Conservation (phyloP, 2,113 vertebrate species). For the Nyctereutes procyonoides region DNA sequence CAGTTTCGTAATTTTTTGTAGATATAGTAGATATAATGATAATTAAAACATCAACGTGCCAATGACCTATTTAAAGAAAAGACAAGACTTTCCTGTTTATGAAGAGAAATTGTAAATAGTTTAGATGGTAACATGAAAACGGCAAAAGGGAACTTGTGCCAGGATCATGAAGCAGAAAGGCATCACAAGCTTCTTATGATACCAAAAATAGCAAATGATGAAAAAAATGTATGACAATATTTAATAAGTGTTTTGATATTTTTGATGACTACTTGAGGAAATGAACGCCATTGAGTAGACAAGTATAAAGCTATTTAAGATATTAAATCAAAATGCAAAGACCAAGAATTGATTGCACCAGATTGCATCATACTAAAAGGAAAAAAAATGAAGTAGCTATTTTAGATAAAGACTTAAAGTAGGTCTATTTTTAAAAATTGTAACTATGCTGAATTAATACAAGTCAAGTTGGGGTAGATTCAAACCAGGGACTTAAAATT, state of each 20-base stretch:
- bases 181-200: neutral
- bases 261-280: slow-evolving; percentile 11
- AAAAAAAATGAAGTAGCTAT: neutral
- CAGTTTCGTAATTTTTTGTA: neutral
- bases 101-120: slow-evolving; percentile 32
- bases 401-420: neutral
- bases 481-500: neutral
- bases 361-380: neutral
- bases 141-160: neutral
- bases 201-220: neutral
- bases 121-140: neutral
- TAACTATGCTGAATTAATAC: neutral
- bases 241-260: slow-evolving; percentile 6
- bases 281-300: neutral
- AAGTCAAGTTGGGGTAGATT: neutral
- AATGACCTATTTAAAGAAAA: slow-evolving; percentile 1
- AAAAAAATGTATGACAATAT: neutral
- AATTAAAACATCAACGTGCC: neutral
- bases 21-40: neutral
- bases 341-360: neutral
- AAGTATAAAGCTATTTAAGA: neutral
- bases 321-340: neutral
- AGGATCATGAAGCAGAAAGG: neutral
- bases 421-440: neutral
- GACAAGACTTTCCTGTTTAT: neutral